Evolutionary conservation across 2,797 vertebrate genomes (phyloP), one percentile per base, ranked within the genome.

Genomic region (Hapalemur alaotrensis): DNA sequence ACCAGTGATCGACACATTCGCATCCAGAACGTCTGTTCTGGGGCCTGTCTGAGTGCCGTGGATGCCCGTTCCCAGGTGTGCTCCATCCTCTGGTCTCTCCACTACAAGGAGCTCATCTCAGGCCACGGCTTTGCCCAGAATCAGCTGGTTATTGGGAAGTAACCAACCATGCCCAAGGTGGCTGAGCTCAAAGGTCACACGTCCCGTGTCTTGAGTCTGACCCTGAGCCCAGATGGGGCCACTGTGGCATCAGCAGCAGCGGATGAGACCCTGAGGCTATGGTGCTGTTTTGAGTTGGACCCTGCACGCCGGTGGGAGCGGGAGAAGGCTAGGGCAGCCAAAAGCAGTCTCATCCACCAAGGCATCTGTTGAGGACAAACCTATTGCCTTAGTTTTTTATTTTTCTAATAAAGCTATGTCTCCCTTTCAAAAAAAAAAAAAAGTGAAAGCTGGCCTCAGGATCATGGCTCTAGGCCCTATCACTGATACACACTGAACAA

Each of bases 1-100:
- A 99, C 99, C 76, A 99, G 99, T 54, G 99, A 99, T 98, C 98
- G 99, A 57, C 99, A 99, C 91, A 99, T 99, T 95, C 99, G 99
- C 48, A 99, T 99, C 97, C 99, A 99, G 99, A 99, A 99, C 0
- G 99, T 99, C n/a, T 99, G 99, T 98, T 99, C 99, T n/a, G 99
- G 99, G 28, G 97, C 99, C 57, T 99, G 99, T 97, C 98, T 99
- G 97, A 99, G 95, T 88, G 97, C 99, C 28, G 98, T 99, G 22
- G 99, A 99, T 98, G 99, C 99, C 28, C 99, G 99, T 94, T 99
- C 99, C 35, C 99, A 99, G 99, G 99, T 99, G 75, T 99, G 99
- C 1, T 99, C 99, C 3, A 98, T 99, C 88, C 97, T 99, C 57
- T 99, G 99, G 99, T 99, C 99, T 79, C 99, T 99, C 18, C 99